Evolutionary conservation across 2,888 invertebrate species (phyloP).

Genomic region (Hipparchia semele): DNA sequence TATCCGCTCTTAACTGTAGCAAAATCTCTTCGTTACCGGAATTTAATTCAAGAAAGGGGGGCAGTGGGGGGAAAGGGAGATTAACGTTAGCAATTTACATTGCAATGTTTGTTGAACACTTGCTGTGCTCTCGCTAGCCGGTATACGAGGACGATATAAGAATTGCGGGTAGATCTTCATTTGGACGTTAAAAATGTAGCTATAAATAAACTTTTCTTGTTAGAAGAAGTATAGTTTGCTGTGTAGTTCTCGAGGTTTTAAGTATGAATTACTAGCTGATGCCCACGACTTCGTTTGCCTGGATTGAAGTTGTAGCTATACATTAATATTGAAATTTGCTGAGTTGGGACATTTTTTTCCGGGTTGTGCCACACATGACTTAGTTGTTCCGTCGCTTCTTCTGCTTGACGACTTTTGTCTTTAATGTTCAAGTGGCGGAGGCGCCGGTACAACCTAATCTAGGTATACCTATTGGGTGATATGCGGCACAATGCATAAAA

Average conservation of each 20-base stretch:
- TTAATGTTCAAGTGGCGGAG: too few relatives aligned
- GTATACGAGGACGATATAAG: background rate
- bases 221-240: background rate
- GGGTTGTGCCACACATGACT: too few relatives aligned
- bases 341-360: too few relatives aligned
- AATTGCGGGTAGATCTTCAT: constrained; percentile 18
- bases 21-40: constrained; percentile 40
- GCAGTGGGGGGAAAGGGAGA: constrained; percentile 37
- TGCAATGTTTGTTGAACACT: constrained; percentile 38
- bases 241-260: background rate
- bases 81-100: constrained; percentile 46
- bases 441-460: too few relatives aligned
- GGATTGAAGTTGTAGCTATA: too few relatives aligned
- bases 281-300: too few relatives aligned
- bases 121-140: constrained; percentile 30
- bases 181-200: background rate
- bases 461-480: too few relatives aligned
- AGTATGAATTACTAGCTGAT: background rate
- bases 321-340: too few relatives aligned
- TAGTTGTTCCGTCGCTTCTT: too few relatives aligned
- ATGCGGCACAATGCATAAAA: too few relatives aligned
- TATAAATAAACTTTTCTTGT: background rate
- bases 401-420: too few relatives aligned
- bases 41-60: constrained; percentile 46
- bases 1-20: background rate